Evolutionary conservation across 2,888 invertebrate species (phyloP), one percentile per base, ranked within the genome.

Genomic region (Oegoconia quadripuncta): DNA sequence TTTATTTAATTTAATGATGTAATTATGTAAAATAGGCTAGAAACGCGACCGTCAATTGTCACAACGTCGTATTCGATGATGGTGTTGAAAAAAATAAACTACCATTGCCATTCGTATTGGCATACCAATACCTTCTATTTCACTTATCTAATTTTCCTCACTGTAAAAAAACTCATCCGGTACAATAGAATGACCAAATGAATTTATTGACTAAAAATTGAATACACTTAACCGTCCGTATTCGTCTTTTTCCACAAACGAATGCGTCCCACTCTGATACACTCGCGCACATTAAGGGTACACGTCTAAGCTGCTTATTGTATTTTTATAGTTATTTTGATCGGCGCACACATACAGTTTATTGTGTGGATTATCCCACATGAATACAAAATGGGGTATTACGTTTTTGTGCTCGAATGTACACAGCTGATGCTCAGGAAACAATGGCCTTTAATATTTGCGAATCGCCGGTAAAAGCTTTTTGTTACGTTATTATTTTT

Each of bases 271-370:
- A 41, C 30, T 66, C 58, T 27, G 33, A 59, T 66, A 72, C 67
- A 70, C 46, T 69, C 73, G 55, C 65, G 56, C 67, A 67, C 74
- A 67, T 76, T 72, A 73, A 72, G 72, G 74, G 69, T 75, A 82
- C 82, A 81, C 63, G 76, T 63, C 69, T 82, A 83, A 81, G 82
- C 83, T 76, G 74, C 82, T 83, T 80, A 84, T 83, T 84, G 83
- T 86, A 82, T 79, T 83, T 86, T 86, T 84, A 84, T 84, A 83
- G 83, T 83, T 86, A 86, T 86, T 86, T 83, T 83, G 83, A 84
- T 86, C 77, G 79, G 61, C 55, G 52, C 54, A 64, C 71, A 77
- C 75, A 75, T 74, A 74, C 64, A 66, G 66, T 72, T 68, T 67
- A 75, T 74, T 74, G 71, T 72, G 53, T 53, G 69, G 76, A 77